A percentile compares a stretch with the other conserved stretches of the same genome.
Evolutionary conservation across 2,113 vertebrate species (phyloP).

Genomic region (Brachirus orientalis): DNA sequence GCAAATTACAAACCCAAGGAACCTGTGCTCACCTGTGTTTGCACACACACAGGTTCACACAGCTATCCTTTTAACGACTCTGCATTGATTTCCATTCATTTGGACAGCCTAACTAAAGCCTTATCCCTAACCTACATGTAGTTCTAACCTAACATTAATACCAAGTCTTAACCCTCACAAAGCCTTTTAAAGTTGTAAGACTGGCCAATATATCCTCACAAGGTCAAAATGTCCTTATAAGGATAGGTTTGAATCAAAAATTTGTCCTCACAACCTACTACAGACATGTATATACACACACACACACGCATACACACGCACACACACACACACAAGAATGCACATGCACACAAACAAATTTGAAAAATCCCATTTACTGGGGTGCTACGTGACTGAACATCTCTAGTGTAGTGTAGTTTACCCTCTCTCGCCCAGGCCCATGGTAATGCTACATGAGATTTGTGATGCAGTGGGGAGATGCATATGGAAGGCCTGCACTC

Average conservation of each 20-base stretch:
- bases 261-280: no score
- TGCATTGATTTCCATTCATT: no score
- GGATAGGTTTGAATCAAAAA: neutral
- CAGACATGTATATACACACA: neutral
- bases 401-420: slow-evolving; percentile 68
- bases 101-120: no score
- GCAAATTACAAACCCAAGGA: slow-evolving; percentile 72
- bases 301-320: slow-evolving; percentile 47
- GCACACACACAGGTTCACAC: slow-evolving; percentile 12
- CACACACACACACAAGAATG: slow-evolving; percentile 30
- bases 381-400: slow-evolving; percentile 81
- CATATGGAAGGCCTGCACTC: slow-evolving; percentile 75
- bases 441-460: slow-evolving; percentile 79
- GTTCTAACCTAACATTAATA: no score
- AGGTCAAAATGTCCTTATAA: neutral
- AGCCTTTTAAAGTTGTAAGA: no score
- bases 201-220: no score
- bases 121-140: no score
- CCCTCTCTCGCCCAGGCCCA: slow-evolving; percentile 67
- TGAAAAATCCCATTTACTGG: slow-evolving; percentile 79
- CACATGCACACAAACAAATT: slow-evolving; percentile 56
- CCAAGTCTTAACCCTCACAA: no score
- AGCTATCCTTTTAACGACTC: no score
- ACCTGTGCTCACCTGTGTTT: slow-evolving; percentile 44
- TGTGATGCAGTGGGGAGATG: slow-evolving; percentile 78